A percentile compares a stretch with the other conserved stretches of the same genome.
Evolutionary conservation across 2,113 vertebrate species (phyloP).

Genomic region (Porphyrio hochstetteri): DNA sequence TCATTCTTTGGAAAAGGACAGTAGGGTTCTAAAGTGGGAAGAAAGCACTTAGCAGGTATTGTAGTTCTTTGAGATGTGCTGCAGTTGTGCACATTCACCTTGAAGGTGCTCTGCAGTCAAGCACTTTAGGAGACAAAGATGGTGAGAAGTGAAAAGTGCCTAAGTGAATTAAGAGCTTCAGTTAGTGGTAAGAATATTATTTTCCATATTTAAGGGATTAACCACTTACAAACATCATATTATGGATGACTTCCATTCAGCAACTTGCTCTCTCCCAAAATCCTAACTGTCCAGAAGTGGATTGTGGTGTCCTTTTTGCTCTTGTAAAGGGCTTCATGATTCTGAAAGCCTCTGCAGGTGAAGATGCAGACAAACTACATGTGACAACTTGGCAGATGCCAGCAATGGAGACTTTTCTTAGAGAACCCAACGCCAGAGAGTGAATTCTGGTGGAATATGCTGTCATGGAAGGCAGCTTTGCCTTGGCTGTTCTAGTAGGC

Average conservation of each 20-base stretch:
- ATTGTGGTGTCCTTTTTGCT: background rate
- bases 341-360: background rate
- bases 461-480: background rate
- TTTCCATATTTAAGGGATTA: background rate
- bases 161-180: background rate
- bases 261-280: background rate
- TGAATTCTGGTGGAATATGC: background rate
- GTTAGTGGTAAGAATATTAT: background rate
- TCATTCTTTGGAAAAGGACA: background rate
- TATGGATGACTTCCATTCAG: background rate
- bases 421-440: background rate
- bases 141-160: background rate
- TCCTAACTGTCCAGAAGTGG: background rate
- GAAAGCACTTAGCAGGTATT: background rate
- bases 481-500: background rate
- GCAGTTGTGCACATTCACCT: background rate
- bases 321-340: background rate
- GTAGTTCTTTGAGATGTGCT: background rate
- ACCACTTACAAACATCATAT: background rate
- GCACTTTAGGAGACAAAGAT: background rate
- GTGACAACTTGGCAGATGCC: background rate
- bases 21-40: background rate
- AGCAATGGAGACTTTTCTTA: background rate
- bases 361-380: background rate
- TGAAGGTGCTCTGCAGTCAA: background rate